Percentiles rank a stretch among this genome's conserved stretches.
Evolutionary conservation across 2,113 vertebrate species (phyloP).

Genomic region (Patagioenas fasciata): DNA sequence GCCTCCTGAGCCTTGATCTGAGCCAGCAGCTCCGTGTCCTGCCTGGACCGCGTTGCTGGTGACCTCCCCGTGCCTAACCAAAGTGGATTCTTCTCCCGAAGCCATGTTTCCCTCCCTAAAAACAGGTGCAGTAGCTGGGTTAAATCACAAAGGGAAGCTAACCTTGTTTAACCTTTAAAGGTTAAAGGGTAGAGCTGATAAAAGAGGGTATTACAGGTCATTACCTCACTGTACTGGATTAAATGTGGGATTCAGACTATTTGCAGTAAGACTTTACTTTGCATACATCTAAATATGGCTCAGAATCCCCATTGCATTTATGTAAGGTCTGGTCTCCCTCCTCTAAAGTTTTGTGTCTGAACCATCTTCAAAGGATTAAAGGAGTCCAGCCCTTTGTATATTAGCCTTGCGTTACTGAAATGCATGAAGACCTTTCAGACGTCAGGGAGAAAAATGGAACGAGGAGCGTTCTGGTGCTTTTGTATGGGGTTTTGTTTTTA

Average conservation of each 20-base stretch:
- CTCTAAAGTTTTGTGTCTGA: not conserved
- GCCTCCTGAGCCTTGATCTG: not conserved
- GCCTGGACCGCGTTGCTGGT: not conserved
- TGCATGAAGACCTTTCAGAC: not conserved
- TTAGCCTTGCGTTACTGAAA: not conserved
- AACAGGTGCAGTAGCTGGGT: not conserved
- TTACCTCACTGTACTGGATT: not conserved
- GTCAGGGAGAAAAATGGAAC: not conserved
- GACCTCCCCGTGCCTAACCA: not conserved
- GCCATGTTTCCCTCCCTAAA: not conserved
- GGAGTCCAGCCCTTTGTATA: not conserved
- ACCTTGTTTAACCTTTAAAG: not conserved
- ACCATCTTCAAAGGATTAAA: not conserved
- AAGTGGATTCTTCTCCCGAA: not conserved
- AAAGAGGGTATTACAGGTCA: not conserved
- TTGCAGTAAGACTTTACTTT: not conserved
- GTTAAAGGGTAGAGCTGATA: not conserved
- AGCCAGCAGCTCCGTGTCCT: not conserved
- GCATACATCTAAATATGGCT: not conserved
- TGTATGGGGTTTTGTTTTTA: not conserved
- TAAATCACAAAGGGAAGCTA: not conserved
- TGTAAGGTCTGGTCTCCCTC: not conserved
- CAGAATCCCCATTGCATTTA: not conserved
- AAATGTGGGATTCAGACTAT: not conserved
- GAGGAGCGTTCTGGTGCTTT: not conserved